A percentile compares a stretch with the other conserved stretches of the same genome.
These are phyloP conservation scores for Poeciliopsis prolifica DNA, from an alignment of 2,113 vertebrate species.

Conservation along the genomic window DNA sequence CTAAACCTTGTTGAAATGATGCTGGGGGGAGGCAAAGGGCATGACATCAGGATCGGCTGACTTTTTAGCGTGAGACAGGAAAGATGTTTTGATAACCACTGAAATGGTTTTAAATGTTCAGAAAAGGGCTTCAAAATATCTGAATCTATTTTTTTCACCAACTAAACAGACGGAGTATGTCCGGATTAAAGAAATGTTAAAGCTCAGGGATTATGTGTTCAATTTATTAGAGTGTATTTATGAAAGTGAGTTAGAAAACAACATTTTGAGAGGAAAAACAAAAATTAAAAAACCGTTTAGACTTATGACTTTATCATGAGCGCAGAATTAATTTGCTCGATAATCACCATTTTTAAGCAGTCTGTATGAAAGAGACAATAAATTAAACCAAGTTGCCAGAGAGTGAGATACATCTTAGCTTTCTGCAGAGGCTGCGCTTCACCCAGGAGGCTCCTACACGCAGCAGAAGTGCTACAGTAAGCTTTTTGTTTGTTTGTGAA, in stretches of 20 bases:
- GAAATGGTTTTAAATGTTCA: constrained; percentile 24
- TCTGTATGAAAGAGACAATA: background rate
- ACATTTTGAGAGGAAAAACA: constrained; percentile 24
- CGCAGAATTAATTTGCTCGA: background rate
- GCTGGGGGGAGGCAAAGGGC: background rate
- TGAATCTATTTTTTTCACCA: constrained; percentile 11
- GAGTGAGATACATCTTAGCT: constrained; percentile 19
- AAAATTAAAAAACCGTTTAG: background rate
- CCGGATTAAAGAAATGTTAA: constrained; percentile 62
- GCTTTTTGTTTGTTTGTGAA: constrained; percentile 27
- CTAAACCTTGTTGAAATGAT: background rate
- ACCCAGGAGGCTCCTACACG: constrained; percentile 41
- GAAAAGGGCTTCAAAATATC: constrained; percentile 34
- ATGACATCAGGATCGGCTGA: background rate
- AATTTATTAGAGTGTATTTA: constrained; percentile 72
- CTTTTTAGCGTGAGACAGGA: background rate
- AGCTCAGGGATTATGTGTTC: constrained; percentile 58
- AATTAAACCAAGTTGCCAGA: background rate
- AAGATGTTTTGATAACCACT: background rate
- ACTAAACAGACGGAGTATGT: constrained; percentile 42
- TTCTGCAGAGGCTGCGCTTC: constrained; percentile 56
- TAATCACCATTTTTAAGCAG: background rate
- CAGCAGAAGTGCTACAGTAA: constrained; percentile 58
- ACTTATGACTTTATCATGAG: too few relatives aligned
- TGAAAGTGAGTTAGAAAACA: constrained; percentile 26